Evolutionary conservation across 2,888 invertebrate species (phyloP).

Genomic region (Brachyptera putata): DNA sequence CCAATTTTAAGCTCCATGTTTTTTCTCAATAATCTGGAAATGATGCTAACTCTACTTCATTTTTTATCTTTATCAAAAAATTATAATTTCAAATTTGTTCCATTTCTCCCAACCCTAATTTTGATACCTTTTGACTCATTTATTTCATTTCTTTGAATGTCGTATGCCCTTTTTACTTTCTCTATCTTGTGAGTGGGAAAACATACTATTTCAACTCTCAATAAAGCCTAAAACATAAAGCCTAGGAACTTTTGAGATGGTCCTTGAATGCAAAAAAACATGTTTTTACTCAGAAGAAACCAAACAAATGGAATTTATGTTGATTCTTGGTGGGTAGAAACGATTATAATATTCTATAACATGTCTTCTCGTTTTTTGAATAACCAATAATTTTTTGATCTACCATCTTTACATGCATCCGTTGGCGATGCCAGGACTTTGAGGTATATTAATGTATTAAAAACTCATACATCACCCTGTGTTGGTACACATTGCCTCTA

Average conservation of each 20-base stretch:
- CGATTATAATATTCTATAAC: slow-evolving; percentile 23
- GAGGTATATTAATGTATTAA: slow-evolving; percentile 58
- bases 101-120: slow-evolving; percentile 29
- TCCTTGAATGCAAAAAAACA: slow-evolving; percentile 56
- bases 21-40: slow-evolving; percentile 24
- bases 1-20: slow-evolving; percentile 27
- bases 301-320: not conserved
- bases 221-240: slow-evolving; percentile 42
- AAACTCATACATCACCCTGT: not conserved
- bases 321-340: slow-evolving; percentile 28
- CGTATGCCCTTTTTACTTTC: slow-evolving; percentile 43
- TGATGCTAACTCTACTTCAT: slow-evolving; percentile 36
- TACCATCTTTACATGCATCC: slow-evolving; percentile 54
- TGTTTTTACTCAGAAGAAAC: slow-evolving; percentile 19
- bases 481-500: slow-evolving; percentile 14
- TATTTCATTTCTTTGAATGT: slow-evolving; percentile 41
- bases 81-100: slow-evolving; percentile 31
- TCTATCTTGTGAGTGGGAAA: slow-evolving; percentile 40
- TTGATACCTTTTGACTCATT: no score
- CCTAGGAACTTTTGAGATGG: slow-evolving; percentile 91
- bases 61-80: slow-evolving; percentile 27
- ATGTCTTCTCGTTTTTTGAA: slow-evolving; percentile 28
- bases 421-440: slow-evolving; percentile 67
- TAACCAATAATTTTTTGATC: slow-evolving; percentile 49
- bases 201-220: slow-evolving; percentile 24